Conservation (phyloP, 1,140 invertebrate species). For the Gonioctena quinquepunctata region DNA sequence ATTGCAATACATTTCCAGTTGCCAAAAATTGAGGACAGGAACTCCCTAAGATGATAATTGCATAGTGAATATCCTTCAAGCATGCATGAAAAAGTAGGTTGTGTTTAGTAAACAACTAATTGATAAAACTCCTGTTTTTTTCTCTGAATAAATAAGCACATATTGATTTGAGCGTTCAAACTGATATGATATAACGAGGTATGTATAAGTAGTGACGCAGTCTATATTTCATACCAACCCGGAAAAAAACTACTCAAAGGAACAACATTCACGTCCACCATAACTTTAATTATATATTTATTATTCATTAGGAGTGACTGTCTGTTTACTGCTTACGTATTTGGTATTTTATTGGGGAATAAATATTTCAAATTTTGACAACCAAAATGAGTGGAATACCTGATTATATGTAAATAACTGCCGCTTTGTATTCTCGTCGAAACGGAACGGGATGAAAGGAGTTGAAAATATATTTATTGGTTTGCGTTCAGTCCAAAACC, state of each 20-base stretch:
- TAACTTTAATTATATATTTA: neutral
- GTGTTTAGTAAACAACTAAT: too few species aligned
- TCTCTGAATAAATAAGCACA: too few species aligned
- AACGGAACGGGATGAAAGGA: neutral
- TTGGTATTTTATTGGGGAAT: neutral
- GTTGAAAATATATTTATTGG: neutral
- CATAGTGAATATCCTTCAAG: too few species aligned
- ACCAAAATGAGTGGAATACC: neutral
- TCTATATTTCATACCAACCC: neutral
- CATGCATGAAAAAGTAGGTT: too few species aligned
- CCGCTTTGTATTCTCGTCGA: neutral
- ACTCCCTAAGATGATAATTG: too few species aligned
- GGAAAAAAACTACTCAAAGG: neutral
- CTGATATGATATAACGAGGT: neutral
- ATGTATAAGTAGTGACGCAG: neutral
- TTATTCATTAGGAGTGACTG: neutral
- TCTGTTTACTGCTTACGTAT: neutral
- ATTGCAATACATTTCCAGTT: too few species aligned
- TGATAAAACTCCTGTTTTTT: too few species aligned
- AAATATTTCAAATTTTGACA: neutral
- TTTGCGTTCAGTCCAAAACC: neutral
- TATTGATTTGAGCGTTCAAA: too few species aligned
- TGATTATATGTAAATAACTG: neutral
- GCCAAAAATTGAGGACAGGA: too few species aligned
- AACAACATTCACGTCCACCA: neutral